Evolutionary conservation across 2,888 invertebrate genomes (phyloP), one percentile per base, ranked within the genome.

Genomic region (Sisyra nigra): DNA sequence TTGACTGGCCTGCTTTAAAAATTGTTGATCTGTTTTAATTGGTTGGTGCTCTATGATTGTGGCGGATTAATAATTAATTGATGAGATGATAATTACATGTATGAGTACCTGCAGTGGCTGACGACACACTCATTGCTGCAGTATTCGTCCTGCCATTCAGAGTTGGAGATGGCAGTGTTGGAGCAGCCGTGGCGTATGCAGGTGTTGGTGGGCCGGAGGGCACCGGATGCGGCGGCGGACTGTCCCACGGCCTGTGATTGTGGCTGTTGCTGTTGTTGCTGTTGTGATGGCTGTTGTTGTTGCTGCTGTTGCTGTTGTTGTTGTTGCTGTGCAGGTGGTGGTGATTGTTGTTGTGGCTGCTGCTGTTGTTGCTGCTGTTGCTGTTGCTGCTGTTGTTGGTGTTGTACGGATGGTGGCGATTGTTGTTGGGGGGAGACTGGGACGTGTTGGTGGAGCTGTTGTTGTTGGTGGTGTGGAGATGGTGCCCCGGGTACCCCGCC

Each of bases 71-170:
- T 35, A 15, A 35, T 35, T 35, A 18, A 18, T 17, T 37, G 17
- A 37, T 18, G 35, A 40, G 18, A 24, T 42, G 40, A 35, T 45
- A 40, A 44, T 24, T 40, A 45, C 42, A 38, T 42, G 34, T 44
- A 42, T 35, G 55, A 60, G 57, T 60, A 79, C 80, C 89, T 83
- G 79, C 93, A 93, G 66, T 94, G 93, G 62, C 82, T 85, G 61
- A 92, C 88, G 50, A 93, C 93, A 67, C 93, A 94, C 65, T 93
- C 91, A 66, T 91, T 92, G 66, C 91, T 89, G 71, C 93, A 94
- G 64, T 92, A 94, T 63, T 93, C 93, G 61, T 88, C 88, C 63
- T 93, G 93, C 93, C 93, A 93, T 65, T 91, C 91, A 49, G 82
- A 80, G 68, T 86, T 91, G 51, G 87, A 78, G 54, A 91, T 80